Conservation (phyloP, 2,888 invertebrate species). For the Harpalus rufipes region DNA sequence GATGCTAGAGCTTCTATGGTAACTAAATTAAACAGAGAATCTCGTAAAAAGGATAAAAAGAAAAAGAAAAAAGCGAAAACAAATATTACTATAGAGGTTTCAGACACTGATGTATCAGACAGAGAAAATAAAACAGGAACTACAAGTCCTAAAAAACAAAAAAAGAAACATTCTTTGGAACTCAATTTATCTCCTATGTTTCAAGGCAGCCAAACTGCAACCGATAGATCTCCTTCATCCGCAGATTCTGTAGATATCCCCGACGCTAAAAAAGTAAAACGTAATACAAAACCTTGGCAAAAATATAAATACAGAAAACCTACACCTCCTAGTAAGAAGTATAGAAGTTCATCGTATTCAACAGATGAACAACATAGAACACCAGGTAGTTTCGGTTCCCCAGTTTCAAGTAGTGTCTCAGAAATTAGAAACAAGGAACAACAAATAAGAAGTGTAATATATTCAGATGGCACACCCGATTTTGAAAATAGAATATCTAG, state of each 20-base stretch:
- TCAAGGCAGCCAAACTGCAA: background rate
- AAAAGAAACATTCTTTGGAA: background rate
- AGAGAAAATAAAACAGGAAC: conserved; percentile 1
- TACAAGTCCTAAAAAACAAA: background rate
- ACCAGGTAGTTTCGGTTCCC: no score
- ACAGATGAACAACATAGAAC: no score
- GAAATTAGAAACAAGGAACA: no score
- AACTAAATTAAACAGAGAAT: conserved; percentile 71
- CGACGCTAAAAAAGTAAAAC: background rate
- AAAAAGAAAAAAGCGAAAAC: conserved; percentile 69
- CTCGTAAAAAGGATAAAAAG: conserved; percentile 56
- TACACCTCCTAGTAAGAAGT: no score
- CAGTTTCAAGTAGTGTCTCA: no score
- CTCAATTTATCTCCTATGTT: conserved; percentile 3
- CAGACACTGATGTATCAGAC: conserved; percentile 30
- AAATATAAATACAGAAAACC: no score
- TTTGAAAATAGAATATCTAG: no score
- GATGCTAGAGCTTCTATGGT: conserved; percentile 76
- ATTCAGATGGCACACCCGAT: no score
- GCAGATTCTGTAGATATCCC: background rate
- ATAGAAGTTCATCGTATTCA: no score
- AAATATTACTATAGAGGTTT: conserved; percentile 36
- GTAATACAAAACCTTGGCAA: conserved; percentile 54
- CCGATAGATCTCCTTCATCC: conserved; percentile 6
- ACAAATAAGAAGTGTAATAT: no score